These are phyloP conservation scores for Blastomussa wellsi DNA, from an alignment of 92 coral and sea anemone species.

Conservation along the genomic window DNA sequence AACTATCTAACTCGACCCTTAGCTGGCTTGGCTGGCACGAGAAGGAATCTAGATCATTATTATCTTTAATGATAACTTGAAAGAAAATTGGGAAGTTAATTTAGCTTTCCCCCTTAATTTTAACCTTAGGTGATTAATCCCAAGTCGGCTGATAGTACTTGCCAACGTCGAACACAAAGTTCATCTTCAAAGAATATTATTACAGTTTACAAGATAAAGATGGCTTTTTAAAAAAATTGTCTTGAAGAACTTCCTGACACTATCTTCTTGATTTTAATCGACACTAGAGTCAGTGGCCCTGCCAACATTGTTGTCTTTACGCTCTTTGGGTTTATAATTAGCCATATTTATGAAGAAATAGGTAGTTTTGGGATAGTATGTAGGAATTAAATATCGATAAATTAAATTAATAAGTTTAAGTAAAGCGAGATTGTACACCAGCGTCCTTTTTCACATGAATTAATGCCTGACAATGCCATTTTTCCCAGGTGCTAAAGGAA, in stretches of 20 bases:
- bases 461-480: neutral
- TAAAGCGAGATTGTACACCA: neutral
- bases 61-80: neutral
- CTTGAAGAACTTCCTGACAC: neutral
- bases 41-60: neutral
- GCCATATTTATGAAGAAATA: neutral
- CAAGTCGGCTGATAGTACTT: neutral
- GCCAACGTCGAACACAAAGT: neutral
- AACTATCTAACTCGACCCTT: too few species aligned
- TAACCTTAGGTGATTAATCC: neutral
- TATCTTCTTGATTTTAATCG: neutral
- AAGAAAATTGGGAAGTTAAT: neutral
- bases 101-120: neutral
- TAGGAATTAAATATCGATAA: neutral
- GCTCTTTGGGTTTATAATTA: neutral
- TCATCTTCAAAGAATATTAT: neutral
- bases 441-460: neutral
- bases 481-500: slow-evolving; percentile 6
- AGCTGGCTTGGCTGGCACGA: neutral
- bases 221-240: neutral
- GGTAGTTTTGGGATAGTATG: neutral
- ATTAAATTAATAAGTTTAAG: neutral
- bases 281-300: neutral
- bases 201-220: neutral
- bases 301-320: neutral